Evolutionary conservation across 2,797 vertebrate species (phyloP).

Genomic region (Myotis planiceps): DNA sequence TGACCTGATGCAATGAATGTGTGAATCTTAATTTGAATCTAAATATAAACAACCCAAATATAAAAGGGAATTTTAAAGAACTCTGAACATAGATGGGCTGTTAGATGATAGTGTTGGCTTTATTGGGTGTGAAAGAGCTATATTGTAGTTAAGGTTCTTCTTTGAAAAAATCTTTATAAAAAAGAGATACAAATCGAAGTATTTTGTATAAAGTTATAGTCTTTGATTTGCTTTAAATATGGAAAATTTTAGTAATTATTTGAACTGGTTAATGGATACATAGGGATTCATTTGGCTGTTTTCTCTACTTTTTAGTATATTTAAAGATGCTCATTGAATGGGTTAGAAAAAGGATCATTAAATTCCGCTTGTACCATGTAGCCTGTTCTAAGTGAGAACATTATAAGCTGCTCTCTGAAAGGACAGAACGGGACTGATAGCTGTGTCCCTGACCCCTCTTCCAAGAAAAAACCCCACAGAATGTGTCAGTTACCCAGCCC

Average conservation of each 20-base stretch:
- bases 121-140: not conserved
- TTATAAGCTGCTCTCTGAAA: not conserved
- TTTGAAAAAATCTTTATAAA: not conserved
- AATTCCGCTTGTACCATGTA: not conserved
- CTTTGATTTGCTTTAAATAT: constrained; percentile 39
- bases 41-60: constrained; percentile 4
- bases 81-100: not conserved
- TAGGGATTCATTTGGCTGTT: not conserved
- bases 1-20: not conserved
- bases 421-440: no score
- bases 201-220: not conserved
- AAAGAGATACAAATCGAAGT: not conserved
- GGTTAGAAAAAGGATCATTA: not conserved
- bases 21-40: not conserved
- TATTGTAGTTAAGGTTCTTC: not conserved
- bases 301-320: not conserved
- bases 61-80: constrained; percentile 12
- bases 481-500: no score
- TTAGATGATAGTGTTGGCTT: not conserved
- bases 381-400: not conserved
- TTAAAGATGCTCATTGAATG: not conserved
- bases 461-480: no score
- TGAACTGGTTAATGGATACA: not conserved
- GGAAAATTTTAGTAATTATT: not conserved
- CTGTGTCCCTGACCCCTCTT: no score